Conservation (phyloP, 2,888 invertebrate species). For the Drosophila anomelani region DNA sequence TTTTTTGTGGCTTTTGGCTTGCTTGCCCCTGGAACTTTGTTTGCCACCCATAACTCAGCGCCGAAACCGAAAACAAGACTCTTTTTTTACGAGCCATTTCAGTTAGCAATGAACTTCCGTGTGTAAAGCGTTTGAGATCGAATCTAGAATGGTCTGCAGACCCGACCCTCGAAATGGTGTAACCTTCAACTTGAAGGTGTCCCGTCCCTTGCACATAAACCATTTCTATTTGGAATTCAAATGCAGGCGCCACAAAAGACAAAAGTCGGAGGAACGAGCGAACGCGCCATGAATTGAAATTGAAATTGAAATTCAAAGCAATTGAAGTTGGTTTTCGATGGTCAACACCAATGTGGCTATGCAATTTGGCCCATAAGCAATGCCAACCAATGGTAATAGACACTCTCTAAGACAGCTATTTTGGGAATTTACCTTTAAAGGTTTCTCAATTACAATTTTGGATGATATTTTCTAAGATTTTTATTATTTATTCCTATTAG, state of each 20-base stretch:
- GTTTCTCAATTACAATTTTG: background rate
- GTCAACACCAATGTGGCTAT: conserved; percentile 40
- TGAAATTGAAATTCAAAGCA: conserved; percentile 75
- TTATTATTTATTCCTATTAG: too few relatives aligned
- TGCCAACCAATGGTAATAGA: conserved; percentile 29
- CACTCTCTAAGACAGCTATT: background rate
- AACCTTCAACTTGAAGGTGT: conserved; percentile 69
- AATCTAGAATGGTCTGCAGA: conserved; percentile 59
- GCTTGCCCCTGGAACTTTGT: conserved; percentile 35
- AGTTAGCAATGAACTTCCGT: conserved; percentile 62
- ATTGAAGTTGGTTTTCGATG: conserved; percentile 52
- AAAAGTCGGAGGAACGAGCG: background rate
- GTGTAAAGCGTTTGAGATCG: conserved; percentile 46
- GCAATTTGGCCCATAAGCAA: conserved; percentile 50
- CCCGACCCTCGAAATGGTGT: conserved; percentile 23
- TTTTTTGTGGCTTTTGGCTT: conserved; percentile 47
- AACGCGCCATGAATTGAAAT: conserved; percentile 51
- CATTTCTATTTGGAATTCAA: conserved; percentile 68
- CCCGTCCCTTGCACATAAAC: conserved; percentile 39
- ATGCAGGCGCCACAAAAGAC: conserved; percentile 43
- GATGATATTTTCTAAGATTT: background rate
- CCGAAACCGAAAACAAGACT: conserved; percentile 1
- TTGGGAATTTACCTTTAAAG: background rate
- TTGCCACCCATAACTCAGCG: conserved; percentile 34
- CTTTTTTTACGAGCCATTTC: conserved; percentile 30